Evolutionary conservation across 2,888 invertebrate species (phyloP), one percentile per base, ranked within the genome.

Genomic region (Spodoptera littoralis): DNA sequence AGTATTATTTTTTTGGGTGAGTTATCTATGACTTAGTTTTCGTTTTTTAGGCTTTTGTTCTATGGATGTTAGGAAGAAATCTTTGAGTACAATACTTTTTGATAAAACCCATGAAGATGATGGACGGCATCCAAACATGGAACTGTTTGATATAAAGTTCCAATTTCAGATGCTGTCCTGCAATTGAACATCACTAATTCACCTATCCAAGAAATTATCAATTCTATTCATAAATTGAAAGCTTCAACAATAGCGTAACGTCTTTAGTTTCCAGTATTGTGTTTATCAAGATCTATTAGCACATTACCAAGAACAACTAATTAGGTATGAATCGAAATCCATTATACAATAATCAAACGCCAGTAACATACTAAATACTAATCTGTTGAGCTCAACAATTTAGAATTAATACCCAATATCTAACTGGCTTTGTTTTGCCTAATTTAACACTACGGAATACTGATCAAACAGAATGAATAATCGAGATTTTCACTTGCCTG

Each of bases 391-490:
- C 41, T 50, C 0, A 22, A 41, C 45, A 65, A 58, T 66, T 58
- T 57, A 9, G 36, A n/a, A 64, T 61, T 51, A 48, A 49, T 55
- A 44, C 36, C 50, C 43, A 46, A 58, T 50, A 62, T 51, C 24
- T 11, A 9, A 46, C 2, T 13, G 43, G 45, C 36, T 59, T 58
- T 67, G 59, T 60, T 64, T 64, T 42, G 50, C 27, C 22, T 11
- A 54, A 65, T 60, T 64, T 24, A 55, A 47, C 61, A 48, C 3
- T 30, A 53, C 22, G 27, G 59, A 54, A 55, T 48, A 47, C 53
- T 66, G 50, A 70, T 74, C 63, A 69, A 72, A 69, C 43, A 52
- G 50, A 71, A 65, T 59, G 56, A 63, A 63, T 65, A 63, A 78
- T 60, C 22, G 43, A n/a, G 13, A 60, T 53, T 65, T 70, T 44